phyloP scores from a whole-genome alignment of 2,113 vertebrate genomes.

The Willisornis vidua region DNA sequence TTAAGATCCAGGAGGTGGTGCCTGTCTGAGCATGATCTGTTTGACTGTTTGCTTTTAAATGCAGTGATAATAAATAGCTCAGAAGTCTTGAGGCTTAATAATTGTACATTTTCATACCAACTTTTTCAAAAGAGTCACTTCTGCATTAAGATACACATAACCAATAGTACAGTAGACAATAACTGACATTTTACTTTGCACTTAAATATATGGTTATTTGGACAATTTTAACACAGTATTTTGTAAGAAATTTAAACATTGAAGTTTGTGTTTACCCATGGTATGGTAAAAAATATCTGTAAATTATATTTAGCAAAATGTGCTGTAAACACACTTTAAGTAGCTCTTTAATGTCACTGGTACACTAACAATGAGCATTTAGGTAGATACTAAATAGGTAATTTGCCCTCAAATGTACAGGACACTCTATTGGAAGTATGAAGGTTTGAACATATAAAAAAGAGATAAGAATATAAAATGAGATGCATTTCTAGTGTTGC shows the following conservation, averaged over 20 bases:
- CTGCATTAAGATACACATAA: not conserved
- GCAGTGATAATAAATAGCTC: not conserved
- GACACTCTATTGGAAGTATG: not conserved
- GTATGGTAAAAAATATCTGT: not conserved
- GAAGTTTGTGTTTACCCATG: not conserved
- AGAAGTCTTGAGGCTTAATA: not conserved
- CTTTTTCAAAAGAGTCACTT: not conserved
- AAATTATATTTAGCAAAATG: not conserved
- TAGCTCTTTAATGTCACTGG: not conserved
- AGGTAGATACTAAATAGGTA: not conserved
- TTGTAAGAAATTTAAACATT: not conserved
- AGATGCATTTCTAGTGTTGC: not conserved
- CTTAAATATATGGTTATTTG: not conserved
- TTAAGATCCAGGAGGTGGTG: rapidly evolving
- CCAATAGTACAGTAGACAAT: not conserved
- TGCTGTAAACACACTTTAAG: not conserved
- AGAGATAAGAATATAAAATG: not conserved
- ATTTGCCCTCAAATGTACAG: not conserved
- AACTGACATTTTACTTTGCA: not conserved
- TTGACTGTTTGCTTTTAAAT: not conserved
- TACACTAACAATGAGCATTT: not conserved
- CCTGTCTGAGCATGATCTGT: rapidly evolving
- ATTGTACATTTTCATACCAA: not conserved
- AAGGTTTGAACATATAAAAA: not conserved
- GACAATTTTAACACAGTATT: not conserved